Evolutionary conservation across 37 sponge, comb jelly and placozoan genomes (phyloP), one percentile per base, ranked within the genome.

Genomic region (Chondrosia reniformis): DNA sequence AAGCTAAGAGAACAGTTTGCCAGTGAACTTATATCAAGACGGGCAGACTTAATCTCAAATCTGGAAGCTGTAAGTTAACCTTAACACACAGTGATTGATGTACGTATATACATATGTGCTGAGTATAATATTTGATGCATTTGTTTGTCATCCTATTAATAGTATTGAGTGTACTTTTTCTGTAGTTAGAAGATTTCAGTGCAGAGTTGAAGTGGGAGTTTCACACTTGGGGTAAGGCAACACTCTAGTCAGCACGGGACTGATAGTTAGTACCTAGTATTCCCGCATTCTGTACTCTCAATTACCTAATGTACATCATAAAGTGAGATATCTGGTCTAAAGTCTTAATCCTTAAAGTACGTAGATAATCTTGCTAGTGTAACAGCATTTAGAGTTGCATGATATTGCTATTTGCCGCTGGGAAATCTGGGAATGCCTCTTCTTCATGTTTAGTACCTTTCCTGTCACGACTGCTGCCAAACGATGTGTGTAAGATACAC

Each of bases 181-280:
- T 84, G 24, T 56, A 92, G 90, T 55, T 95, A 44, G 85, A 81
- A 12, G 88, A 92, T 67, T 95, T 95, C 59, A 89, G 92, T 82
- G 86, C 90, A 10, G 93, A 95, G 55, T 56, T 95, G 65, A 95
- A 89, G 67, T 95, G 96, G 96, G 96, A 95, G 34, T 90, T 90
- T 62, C 80, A 86, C 38, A 86, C 84, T 0, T 90, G 91, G 91
- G 87, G 88, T 87, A 33, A 78, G 84, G 41, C n/a, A n/a, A n/a
- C n/a, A n/a, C n/a, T n/a, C n/a, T n/a, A n/a, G n/a, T n/a, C n/a
- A n/a, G n/a, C n/a, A n/a, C n/a, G n/a, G n/a, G n/a, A n/a, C n/a
- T n/a, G n/a, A n/a, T n/a, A n/a, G n/a, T n/a, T n/a, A n/a, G n/a
- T n/a, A n/a, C n/a, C n/a, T n/a, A n/a, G n/a, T n/a, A n/a, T n/a